Evolutionary conservation across 2,113 vertebrate genomes (phyloP), one percentile per base, ranked within the genome.

Genomic region (Camarhynchus parvulus): DNA sequence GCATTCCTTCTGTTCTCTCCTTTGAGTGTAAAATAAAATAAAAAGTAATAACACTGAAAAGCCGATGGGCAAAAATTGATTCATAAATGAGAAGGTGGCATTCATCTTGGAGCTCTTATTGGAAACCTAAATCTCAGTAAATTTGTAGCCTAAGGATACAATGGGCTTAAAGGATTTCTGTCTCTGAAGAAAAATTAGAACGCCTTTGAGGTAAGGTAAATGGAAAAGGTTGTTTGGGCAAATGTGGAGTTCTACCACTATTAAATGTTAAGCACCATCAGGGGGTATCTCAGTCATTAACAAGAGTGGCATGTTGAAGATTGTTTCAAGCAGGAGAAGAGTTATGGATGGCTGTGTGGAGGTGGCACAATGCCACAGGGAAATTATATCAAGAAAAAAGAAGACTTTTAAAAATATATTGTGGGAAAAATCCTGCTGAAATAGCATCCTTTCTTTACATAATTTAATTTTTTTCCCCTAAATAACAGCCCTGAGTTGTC

Each of bases 161-260:
- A 99, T 98, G 98, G 98, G 97, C 98, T 99, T 99, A 99, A 99
- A 99, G 99, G 99, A 99, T 99, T 99, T 99, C 98, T 99, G 99
- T 99, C 99, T 99, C 98, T 98, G 98, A 99, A 99, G 99, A 99
- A 99, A 99, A 99, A 99, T 99, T 99, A 99, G 98, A 98, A 98
- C 97, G 97, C 98, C 98, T 99, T 98, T 98, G 98, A 99, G 98
- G 98, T 98, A 98, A 99, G 98, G 98, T 98, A 98, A 99, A 98
- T 99, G 98, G 98, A 98, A 99, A 99, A 99, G 98, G 97, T 98
- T 99, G 98, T 98, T 98, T 98, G 98, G 98, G 98, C 98, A 99
- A 98, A 98, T 64, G 98, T 97, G 94, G 97, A 98, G 95, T 97
- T 98, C 98, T 96, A 98, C 98, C 97, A 97, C 98, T 99, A 98